phyloP scores from a whole-genome alignment of 2,888 invertebrate species.

The Cephus nigrinus region DNA sequence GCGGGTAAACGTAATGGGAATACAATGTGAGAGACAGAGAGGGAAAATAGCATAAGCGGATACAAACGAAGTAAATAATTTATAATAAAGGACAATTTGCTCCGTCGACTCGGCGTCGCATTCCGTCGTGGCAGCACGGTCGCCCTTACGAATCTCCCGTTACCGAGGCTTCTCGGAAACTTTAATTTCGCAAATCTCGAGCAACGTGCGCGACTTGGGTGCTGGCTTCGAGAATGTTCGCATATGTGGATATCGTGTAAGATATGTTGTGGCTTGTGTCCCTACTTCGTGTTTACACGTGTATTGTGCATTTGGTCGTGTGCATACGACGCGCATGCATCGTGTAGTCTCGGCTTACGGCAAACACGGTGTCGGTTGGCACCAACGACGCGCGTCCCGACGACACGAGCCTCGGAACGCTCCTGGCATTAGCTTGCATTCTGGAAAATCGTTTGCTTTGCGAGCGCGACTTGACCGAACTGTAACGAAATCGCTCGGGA shows the following conservation, averaged over 20 bases:
- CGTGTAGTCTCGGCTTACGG: slow-evolving; percentile 18
- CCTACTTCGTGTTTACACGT: slow-evolving; percentile 16
- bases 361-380: slow-evolving; percentile 40
- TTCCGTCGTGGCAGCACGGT: slow-evolving; percentile 24
- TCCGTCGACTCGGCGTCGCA: slow-evolving; percentile 7
- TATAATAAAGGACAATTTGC: not conserved
- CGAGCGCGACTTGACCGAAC: slow-evolving; percentile 8
- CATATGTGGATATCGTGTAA: not conserved
- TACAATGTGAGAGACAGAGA: not conserved
- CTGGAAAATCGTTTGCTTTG: slow-evolving; percentile 48
- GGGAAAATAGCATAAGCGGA: not conserved
- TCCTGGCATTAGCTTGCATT: slow-evolving; percentile 49
- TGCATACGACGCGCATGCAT: slow-evolving; percentile 5
- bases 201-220: not conserved
- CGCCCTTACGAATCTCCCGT: slow-evolving; percentile 38
- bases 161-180: slow-evolving; percentile 48
- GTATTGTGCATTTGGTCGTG: slow-evolving; percentile 17
- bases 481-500: not conserved
- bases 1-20: not conserved
- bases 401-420: slow-evolving; percentile 28
- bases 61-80: not conserved
- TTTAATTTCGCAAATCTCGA: slow-evolving; percentile 44
- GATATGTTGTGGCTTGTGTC: slow-evolving; percentile 10
- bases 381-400: slow-evolving; percentile 34
- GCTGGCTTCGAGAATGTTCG: not conserved